Base-by-base conservation (phyloP, 2,797 vertebrate species). In the Sebastes flavidus region DNA sequence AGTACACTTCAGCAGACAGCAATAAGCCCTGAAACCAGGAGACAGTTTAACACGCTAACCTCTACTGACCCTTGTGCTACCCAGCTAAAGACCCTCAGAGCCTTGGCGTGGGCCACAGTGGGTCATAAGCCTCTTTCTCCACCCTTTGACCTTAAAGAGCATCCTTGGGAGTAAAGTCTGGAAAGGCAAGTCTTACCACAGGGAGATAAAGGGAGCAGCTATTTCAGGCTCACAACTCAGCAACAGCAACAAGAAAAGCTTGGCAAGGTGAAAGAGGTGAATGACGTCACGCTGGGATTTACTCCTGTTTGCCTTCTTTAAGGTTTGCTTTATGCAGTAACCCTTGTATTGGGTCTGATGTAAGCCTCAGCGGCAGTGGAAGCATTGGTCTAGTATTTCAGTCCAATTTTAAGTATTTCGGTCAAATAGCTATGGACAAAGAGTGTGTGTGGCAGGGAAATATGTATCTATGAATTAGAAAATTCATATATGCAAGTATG, bases 121-220 rank as follows among this genome's bases (percentile, higher is more conserved):
- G 77, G 85, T 87, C 79, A 75, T 83, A 90, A 93, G 88, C 90
- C 84, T 89, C 89, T 89, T 89, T 90, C 56, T 67, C 34, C 11
- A 54, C 54, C 81, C 73, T 83, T 70, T 90, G 80, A 91, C 88
- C 80, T 78, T 24, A 78, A 67, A 79, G 79, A 85, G 71, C 73
- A 83, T 82, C 81, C 7, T 72, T 78, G 65, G 38, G 74, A 86
- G 75, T 83, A 75, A 63, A 85, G 85, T 72, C 87, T 81, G 73
- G 88, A 86, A 87, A 87, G 82, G 81, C 46, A 85, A 77, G 80
- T 88, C 87, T 82, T 81, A 83, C 78, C 76, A 71, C n/a, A 36
- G 54, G 65, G 77, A 88, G 89, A 84, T 87, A 81, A 87, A 87
- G 85, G 30, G 65, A n/a, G 86, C 18, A 73, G 89, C 88, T 90